Base-by-base conservation (phyloP, 2,113 vertebrate genomes). In the Chaetura pelagica region DNA sequence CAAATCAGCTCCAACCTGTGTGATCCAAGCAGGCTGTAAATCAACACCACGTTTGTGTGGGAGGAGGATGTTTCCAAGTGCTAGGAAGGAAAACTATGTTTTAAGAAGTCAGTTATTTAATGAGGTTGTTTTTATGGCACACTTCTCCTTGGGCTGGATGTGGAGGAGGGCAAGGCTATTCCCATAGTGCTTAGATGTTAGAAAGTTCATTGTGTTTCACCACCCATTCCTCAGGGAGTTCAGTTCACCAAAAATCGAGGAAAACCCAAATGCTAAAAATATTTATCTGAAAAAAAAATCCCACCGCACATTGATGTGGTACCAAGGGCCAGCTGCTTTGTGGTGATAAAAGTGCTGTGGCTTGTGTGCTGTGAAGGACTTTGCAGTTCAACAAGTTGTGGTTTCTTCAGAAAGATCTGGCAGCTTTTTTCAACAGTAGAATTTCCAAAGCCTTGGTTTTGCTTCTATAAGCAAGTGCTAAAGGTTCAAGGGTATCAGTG, bases 371-470 rank as follows among this genome's bases (percentile, higher is more conserved):
- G 90, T 84, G 67, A 89, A 84, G 87, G 76, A 81, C 63, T 87
- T 90, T 1, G 3, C 84, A 64, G 72, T 52, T 93, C 72, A 93
- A 72, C 42, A 44, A 69, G 30, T 4, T 80, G 72, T 77, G 91
- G 79, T 75, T 95, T 80, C 84, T 93, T 90, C 51, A 74, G 72
- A 84, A 81, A 80, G 24, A 83, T 74, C 68, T 67, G 72, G 42
- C 38, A 59, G 55, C 15, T 55, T 59, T 93, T 74, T 61, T 57
- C 24, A 61, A 49, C 30, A 76, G 27, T 20, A 58, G 4, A 38
- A 38, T 51, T 88, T 88, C 46, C 12, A 80, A 77, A 57, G 71
- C 34, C 18, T 83, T 69, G 27, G 22, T 35, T 93, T 90, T 87
- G 71, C 59, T 91, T 89, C 75, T 55, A 27, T 67, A 81, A 95